Evolutionary conservation across 2,888 invertebrate genomes (phyloP).

Genomic region (Sarcophaga caerulescens): DNA sequence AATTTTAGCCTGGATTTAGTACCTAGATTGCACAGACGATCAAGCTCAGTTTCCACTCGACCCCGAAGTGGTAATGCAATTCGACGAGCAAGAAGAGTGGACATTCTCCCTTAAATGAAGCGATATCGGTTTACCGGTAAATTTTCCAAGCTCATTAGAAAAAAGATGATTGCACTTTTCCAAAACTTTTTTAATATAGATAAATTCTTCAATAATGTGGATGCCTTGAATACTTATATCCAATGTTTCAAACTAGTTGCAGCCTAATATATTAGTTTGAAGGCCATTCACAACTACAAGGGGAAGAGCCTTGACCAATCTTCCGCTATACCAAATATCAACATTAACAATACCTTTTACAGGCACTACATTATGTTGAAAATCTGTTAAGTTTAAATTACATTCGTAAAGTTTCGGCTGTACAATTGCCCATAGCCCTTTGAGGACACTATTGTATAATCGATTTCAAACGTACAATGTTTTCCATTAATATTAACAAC

Average conservation of each 20-base stretch:
- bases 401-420: conserved; percentile 13
- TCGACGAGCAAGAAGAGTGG: not conserved
- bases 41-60: too few species aligned
- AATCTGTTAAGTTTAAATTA: conserved; percentile 41
- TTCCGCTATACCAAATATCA: conserved; percentile 47
- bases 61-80: conserved; percentile 7
- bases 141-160: not conserved
- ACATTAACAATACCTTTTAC: conserved; percentile 45
- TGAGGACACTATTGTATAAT: conserved; percentile 47
- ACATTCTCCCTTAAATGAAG: not conserved
- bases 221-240: conserved; percentile 31
- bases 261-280: conserved; percentile 28
- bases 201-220: not conserved
- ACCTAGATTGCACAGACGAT: too few species aligned
- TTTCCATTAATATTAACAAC: conserved; percentile 13
- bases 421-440: conserved; percentile 23
- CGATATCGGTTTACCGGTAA: not conserved
- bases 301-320: conserved; percentile 40
- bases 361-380: conserved; percentile 43
- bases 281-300: conserved; percentile 56
- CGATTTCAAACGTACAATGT: conserved; percentile 49
- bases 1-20: conserved; percentile 70
- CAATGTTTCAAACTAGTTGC: conserved; percentile 10
- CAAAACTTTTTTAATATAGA: not conserved
- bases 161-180: conserved; percentile 1